Evolutionary conservation across 2,888 invertebrate species (phyloP), one percentile per base, ranked within the genome.

Genomic region (Cremastinae sp.): DNA sequence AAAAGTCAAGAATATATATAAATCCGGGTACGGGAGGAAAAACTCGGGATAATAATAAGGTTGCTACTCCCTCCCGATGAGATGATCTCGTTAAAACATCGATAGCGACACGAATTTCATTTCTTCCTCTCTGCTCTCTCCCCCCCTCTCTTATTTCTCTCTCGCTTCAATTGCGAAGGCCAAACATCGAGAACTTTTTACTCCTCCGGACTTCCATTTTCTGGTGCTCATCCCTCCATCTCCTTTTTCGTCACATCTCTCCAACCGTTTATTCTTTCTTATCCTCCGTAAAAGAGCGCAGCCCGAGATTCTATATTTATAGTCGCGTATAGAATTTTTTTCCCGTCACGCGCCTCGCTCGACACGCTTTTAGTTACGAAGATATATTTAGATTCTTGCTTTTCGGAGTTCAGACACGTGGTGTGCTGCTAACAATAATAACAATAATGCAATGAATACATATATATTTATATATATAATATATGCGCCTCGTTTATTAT

Each of bases 331-430:
- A 56, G 16, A 38, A 8, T 16, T 51, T 49, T 61, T 69, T 34
- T 54, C 59, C 62, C 68, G 36, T 41, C 62, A 56, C 59, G 34
- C 18, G 16, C 62, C 66, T 38, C 41, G 9, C 38, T 68, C 61
- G 41, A 65, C 38, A 59, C 41, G 64, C 41, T 62, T 53, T 34
- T 66, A 14, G 41, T 38, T 49, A 12, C 12, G 22, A 45, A 58
- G 16, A 47, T 62, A 72, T 68, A 71, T 72, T 72, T 75, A 75
- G 72, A 65, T n/a, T n/a, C 53, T 70, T 38, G 64, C 28, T 59
- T 61, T 70, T 75, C 75, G 59, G 65, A 72, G 71, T 68, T 72
- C 51, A 62, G 43, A 58, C 71, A 68, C 75, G 75, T 71, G 66
- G 61, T 66, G 14, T 47, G 14, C 4, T 5, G n/a, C n/a, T n/a